These are phyloP conservation scores for Strigamia transsilvanica DNA, from an alignment of 2,888 invertebrate species.

Conservation along the genomic window DNA sequence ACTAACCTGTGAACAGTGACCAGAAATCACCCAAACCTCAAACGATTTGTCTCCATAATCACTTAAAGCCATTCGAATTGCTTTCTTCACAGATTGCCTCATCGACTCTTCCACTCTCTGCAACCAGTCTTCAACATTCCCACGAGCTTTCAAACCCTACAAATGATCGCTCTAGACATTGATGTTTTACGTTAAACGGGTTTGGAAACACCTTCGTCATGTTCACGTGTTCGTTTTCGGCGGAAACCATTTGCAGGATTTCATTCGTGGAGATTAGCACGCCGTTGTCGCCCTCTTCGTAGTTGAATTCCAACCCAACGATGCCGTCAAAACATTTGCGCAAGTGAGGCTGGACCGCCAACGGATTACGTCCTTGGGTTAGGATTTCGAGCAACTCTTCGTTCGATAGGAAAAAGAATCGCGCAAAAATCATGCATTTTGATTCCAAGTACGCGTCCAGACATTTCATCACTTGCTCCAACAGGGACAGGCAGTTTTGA, in stretches of 20 bases:
- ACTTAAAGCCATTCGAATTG: slow-evolving; percentile 77
- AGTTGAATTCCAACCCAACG: slow-evolving; percentile 79
- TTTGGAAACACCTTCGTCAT: slow-evolving; percentile 72
- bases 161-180: neutral
- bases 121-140: slow-evolving; percentile 92
- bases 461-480: slow-evolving; percentile 90
- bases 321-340: slow-evolving; percentile 90
- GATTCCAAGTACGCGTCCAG: slow-evolving; percentile 88
- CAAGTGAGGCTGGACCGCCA: slow-evolving; percentile 86
- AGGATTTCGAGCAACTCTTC: slow-evolving; percentile 89
- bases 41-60: slow-evolving; percentile 74
- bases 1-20: slow-evolving; percentile 75
- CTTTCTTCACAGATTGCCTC: slow-evolving; percentile 79
- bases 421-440: slow-evolving; percentile 84
- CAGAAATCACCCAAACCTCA: slow-evolving; percentile 76
- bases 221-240: slow-evolving; percentile 82
- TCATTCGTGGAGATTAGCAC: slow-evolving; percentile 72
- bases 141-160: slow-evolving; percentile 71
- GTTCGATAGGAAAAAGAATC: slow-evolving; percentile 90
- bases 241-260: slow-evolving; percentile 87
- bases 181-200: neutral
- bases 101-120: slow-evolving; percentile 90
- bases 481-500: slow-evolving; percentile 75
- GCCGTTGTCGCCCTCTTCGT: slow-evolving; percentile 56
- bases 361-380: slow-evolving; percentile 72